A percentile compares a stretch with the other conserved stretches of the same genome.
Conservation (phyloP, 2,113 vertebrate genomes). For the Anolis sagrei region DNA sequence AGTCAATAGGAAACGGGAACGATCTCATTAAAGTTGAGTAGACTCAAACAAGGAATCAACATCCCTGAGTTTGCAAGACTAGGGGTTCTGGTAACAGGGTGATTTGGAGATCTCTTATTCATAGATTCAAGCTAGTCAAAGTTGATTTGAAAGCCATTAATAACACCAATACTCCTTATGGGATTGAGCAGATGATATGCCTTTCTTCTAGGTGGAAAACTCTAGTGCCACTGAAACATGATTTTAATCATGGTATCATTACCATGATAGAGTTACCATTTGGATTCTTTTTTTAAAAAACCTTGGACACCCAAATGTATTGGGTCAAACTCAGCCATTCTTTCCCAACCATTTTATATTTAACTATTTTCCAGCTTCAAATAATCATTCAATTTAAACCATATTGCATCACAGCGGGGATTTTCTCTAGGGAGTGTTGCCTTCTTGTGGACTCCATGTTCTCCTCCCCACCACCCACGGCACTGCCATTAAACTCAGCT, state of each 20-base stretch:
- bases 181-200: background rate
- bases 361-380: background rate
- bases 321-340: background rate
- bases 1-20: background rate
- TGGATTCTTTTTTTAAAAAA: background rate
- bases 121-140: too few relatives aligned
- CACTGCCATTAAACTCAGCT: conserved; percentile 18
- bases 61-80: too few relatives aligned
- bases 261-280: background rate
- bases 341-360: background rate
- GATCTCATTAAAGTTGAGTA: background rate
- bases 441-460: background rate
- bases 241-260: background rate
- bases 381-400: background rate
- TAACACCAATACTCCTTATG: background rate
- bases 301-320: background rate
- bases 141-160: too few relatives aligned
- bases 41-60: too few relatives aligned
- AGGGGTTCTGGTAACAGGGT: too few relatives aligned
- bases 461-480: conserved; percentile 21
- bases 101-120: too few relatives aligned
- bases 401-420: background rate
- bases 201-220: background rate
- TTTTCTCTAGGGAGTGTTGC: background rate
- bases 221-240: too few relatives aligned